phyloP scores from a whole-genome alignment of 2,888 invertebrate species.

The Drosophila quasianomalipes region DNA sequence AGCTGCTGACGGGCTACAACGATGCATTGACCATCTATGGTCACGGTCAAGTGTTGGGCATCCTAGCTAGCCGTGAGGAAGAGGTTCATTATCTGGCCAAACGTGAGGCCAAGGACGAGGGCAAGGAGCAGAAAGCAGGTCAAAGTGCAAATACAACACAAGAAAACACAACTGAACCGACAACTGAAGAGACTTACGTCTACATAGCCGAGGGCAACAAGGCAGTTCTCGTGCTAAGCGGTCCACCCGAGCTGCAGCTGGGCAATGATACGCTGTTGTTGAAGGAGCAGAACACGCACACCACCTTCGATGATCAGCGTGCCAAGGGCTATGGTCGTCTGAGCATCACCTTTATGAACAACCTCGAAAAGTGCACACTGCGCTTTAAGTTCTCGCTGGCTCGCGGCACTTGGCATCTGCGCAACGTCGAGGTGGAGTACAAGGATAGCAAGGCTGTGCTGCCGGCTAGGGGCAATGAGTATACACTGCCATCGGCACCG shows the following conservation, averaged over 20 bases:
- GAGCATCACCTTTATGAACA: constrained; percentile 79
- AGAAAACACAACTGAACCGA: constrained; percentile 76
- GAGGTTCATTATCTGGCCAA: constrained; percentile 83
- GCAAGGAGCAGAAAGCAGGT: constrained; percentile 53
- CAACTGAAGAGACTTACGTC: constrained; percentile 85
- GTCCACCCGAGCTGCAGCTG: constrained; percentile 86
- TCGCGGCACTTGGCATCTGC: constrained; percentile 87
- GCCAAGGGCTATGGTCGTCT: constrained; percentile 78
- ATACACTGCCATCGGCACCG: constrained; percentile 86
- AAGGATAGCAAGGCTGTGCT: constrained; percentile 77
- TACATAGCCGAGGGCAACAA: constrained; percentile 87
- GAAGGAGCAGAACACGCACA: constrained; percentile 76
- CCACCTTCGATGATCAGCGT: constrained; percentile 82
- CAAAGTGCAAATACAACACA: constrained; percentile 78
- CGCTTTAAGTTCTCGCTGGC: constrained; percentile 87
- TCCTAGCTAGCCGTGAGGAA: constrained; percentile 86
- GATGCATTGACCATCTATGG: constrained; percentile 88
- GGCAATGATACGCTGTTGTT: constrained; percentile 68
- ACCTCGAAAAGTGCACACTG: constrained; percentile 86
- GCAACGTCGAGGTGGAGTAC: constrained; percentile 87
- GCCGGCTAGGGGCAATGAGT: constrained; percentile 72
- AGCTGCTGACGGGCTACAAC: constrained; percentile 87
- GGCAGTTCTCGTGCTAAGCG: constrained; percentile 87
- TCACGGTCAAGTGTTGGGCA: constrained; percentile 87
- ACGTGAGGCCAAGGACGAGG: constrained; percentile 77